A percentile compares a stretch with the other conserved stretches of the same genome.
Evolutionary conservation across 2,888 invertebrate species (phyloP).

Genomic region (Frankliniella fusca): DNA sequence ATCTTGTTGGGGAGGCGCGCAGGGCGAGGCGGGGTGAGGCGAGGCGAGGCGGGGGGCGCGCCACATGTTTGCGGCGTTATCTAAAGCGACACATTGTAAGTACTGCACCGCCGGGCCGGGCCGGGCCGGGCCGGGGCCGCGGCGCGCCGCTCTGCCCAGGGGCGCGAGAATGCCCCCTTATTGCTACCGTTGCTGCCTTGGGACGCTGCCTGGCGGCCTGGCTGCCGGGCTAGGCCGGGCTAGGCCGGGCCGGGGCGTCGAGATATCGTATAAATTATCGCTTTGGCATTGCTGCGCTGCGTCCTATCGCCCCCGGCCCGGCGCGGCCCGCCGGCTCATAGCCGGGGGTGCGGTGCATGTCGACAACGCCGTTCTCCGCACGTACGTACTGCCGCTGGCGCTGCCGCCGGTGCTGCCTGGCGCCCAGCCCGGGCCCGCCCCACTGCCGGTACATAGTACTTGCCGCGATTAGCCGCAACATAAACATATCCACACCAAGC

Average conservation of each 20-base stretch:
- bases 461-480: too few species aligned
- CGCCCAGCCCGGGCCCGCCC: not conserved
- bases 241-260: not conserved
- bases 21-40: not conserved
- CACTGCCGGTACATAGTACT: not conserved
- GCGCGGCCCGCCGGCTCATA: too few species aligned
- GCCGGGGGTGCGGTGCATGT: not conserved
- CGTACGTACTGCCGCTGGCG: not conserved
- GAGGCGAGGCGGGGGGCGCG: not conserved
- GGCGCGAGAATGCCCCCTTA: too few species aligned
- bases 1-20: not conserved
- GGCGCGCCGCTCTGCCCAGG: not conserved
- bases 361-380: not conserved
- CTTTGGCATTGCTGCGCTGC: not conserved
- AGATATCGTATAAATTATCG: constrained; percentile 25
- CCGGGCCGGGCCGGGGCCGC: not conserved
- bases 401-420: not conserved
- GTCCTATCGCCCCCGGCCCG: too few species aligned
- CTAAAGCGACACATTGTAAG: constrained; percentile 25
- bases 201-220: too few species aligned
- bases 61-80: not conserved
- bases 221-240: not conserved
- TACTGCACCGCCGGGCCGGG: not conserved
- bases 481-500: not conserved
- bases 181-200: too few species aligned